Percentiles rank a stretch among this genome's conserved stretches.
These are phyloP conservation scores for Alouatta palliata DNA, from an alignment of 2,113 vertebrate genomes.

Conservation along the genomic window DNA sequence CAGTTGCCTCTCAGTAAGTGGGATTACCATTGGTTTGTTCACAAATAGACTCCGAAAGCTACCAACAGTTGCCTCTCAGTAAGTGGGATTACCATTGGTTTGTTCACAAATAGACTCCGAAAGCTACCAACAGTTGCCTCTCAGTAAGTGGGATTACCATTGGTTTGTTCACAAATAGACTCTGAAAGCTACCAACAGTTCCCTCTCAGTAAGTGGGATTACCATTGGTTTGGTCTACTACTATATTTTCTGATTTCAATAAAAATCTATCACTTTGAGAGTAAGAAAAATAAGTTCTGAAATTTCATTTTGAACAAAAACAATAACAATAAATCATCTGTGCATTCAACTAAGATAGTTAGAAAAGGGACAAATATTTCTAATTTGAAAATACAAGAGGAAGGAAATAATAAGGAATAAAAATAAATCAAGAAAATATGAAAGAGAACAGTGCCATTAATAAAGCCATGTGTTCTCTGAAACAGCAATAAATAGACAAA, in stretches of 20 bases:
- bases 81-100: too few relatives aligned
- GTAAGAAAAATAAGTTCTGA: background rate
- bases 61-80: background rate
- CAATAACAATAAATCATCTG: background rate
- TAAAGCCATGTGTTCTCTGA: constrained; percentile 35
- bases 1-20: background rate
- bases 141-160: too few relatives aligned
- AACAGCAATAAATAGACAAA: constrained; percentile 3
- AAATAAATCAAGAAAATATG: constrained; percentile 33
- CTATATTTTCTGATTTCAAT: background rate
- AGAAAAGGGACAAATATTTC: background rate
- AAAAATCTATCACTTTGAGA: background rate
- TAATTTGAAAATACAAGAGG: constrained; percentile 26
- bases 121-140: background rate
- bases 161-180: too few relatives aligned
- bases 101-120: background rate
- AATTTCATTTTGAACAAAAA: constrained; percentile 31
- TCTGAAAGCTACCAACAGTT: background rate
- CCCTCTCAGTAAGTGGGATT: background rate
- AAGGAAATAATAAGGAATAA: constrained; percentile 27
- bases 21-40: background rate
- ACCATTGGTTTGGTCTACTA: background rate
- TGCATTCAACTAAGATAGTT: background rate
- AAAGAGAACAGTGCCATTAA: background rate
- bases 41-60: background rate